Evolutionary conservation across 2,113 vertebrate genomes (phyloP).

Genomic region (Plestiodon gilberti): DNA sequence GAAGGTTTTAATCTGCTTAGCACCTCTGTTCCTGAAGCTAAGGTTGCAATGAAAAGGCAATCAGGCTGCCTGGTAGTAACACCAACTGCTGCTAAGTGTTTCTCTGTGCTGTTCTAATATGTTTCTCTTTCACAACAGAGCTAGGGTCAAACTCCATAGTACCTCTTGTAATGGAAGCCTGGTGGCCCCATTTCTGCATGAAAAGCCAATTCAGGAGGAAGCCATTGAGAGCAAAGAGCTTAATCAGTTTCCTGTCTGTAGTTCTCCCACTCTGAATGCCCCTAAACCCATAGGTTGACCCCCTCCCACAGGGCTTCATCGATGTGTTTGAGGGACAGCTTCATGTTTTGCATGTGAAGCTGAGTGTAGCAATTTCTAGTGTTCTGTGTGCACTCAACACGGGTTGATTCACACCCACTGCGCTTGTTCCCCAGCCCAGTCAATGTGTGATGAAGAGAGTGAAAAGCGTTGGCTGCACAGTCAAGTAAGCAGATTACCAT

Average conservation of each 20-base stretch:
- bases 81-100: neutral
- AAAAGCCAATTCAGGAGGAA: neutral
- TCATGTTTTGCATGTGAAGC: neutral
- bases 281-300: neutral
- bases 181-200: neutral
- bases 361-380: too few species aligned
- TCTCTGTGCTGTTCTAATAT: neutral
- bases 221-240: neutral
- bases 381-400: too few species aligned
- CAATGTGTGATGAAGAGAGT: too few species aligned
- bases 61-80: neutral
- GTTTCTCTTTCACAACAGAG: neutral
- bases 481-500: too few species aligned
- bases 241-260: neutral
- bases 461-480: too few species aligned
- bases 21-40: neutral
- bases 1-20: conserved; percentile 1
- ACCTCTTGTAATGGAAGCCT: neutral
- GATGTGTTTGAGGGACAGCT: neutral
- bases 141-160: neutral
- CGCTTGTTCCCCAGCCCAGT: too few species aligned
- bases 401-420: too few species aligned
- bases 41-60: conserved; percentile 1
- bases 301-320: neutral
- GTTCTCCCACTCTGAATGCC: neutral